Evolutionary conservation across 2,888 invertebrate species (phyloP), one percentile per base, ranked within the genome.

Genomic region (Lysandra coridon): DNA sequence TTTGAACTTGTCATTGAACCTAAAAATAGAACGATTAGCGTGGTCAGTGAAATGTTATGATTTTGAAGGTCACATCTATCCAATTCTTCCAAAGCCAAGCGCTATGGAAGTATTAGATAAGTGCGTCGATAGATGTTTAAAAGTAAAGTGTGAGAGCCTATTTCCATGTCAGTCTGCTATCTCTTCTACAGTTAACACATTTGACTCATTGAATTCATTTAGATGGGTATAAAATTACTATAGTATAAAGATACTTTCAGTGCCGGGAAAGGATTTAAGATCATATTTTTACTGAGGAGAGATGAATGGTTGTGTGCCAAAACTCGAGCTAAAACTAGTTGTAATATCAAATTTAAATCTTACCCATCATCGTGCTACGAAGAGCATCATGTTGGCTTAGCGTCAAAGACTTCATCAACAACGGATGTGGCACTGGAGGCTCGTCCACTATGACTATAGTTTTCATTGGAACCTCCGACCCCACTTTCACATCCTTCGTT

Each of bases 1-100:
- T 95, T 94, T 60, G 95, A 95, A 85, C 94, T 93, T 62, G 94
- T 91, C 95, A 95, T 94, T 82, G 95, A 95, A 83, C 92, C 95
- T 95, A 86, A 3, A 81, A 83, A 80, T 69, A 79, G 69, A 80
- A 49, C 5, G 57, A 74, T 73, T 57, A 73, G 53, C 77, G 30
- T 10, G 30, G 23, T 23, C 4, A 64, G 64, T 64, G 30, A 4
- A 1, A 37, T 33, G 14, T 37, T 69, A 14, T 30, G 23, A 64
- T 64, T 4, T 12, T 64, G 12, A 30, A 64, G 30, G 30, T 64
- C 2, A 23, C 23, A 23, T 12, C 12, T 57, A 57, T 57, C 17
- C 17, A 12, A 49, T 49, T 3, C 49, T 49, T 49, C 10, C 49
- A 12, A 49, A 12, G 2, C 49, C 10, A 49, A 10, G 49, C 2